Evolutionary conservation across 2,888 invertebrate genomes (phyloP), one percentile per base, ranked within the genome.

Genomic region (Linyphia triangularis): DNA sequence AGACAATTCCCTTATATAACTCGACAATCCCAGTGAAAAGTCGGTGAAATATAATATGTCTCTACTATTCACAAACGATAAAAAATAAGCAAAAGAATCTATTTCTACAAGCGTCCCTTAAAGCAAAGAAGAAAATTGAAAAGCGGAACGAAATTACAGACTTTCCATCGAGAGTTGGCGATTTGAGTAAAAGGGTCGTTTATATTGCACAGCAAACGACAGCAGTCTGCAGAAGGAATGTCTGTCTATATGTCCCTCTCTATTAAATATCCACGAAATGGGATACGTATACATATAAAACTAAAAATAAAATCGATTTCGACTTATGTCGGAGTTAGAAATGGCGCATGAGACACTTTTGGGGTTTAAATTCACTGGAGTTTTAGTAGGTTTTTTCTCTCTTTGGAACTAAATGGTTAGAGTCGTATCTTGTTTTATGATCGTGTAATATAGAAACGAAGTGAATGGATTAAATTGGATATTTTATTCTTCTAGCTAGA

Each of bases 111-210:
- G n/a, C 24, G 13, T 16, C 26, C 63, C 1, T n/a, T n/a, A n/a
- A n/a, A 7, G 73, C 26, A 26, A 43, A 37, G 37, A 59, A 75
- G 22, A n/a, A 78, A 40, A 78, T 51, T 65, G 63, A 43, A 78
- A 78, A 70, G 43, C 24, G 40, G 78, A n/a, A n/a, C 30, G 65
- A 78, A 78, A 73, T 73, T 73, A 73, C 59, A 10, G 59, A 28
- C 28, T 73, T 43, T 24, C 59, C 57, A 22, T n/a, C 16, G 43
- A 51, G 22, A 78, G 26, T 65, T 40, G n/a, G 24, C 40, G 78
- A 43, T 65, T 78, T 51, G 61, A 33, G 40, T 51, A 51, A 51
- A 30, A 33, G 16, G 33, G 30, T 19, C 61, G 61, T 61, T 67
- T 78, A 78, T 78, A 78, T 26, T 19, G 40, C 22, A 16, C 65